Base-by-base conservation (phyloP, 2,797 vertebrate genomes). In the Anguilla obscura region DNA sequence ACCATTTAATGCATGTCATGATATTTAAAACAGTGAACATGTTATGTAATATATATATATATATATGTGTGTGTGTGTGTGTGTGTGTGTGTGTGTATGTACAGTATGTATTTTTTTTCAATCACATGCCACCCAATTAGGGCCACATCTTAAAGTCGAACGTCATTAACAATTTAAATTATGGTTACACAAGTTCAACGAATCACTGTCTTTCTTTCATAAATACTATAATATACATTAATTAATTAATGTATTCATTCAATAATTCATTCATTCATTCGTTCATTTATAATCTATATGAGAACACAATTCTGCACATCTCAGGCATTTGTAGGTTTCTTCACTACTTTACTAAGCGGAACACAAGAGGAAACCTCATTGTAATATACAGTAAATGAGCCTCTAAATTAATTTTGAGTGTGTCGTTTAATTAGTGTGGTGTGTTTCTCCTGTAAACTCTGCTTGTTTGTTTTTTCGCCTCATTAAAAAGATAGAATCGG, bases 341-440 rank as follows among this genome's bases (percentile, higher is more conserved):
- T 69, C 12, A 52, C 63, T 33, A 27, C 14, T 85, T 85, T 33
- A 79, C 69, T 48, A 30, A 86, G 45, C 9, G 48, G 48, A 50
- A 54, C 50, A 30, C 48, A 27, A 24, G 30, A 79, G 71, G 40
- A 79, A 82, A 58, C 69, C 69, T 54, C 50, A 50, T 27, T 45
- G 45, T 82, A 48, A 74, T 66, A 60, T 66, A 60, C 40, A 4
- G 79, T 45, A 71, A 86, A 71, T 71, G 66, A 52, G 85, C 85
- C 63, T 58, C 63, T 86, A 86, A 86, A 71, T 86, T 86, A 86
- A 86, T 86, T 86, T 86, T 52, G 66, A 86, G 45, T 86, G 40
- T 86, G 85, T 86, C 16, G 86, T 52, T 79, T 86, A 86, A 86
- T 76, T 86, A 54, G 60, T 76, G 48, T 79, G 50, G 71, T 79